phyloP scores from a whole-genome alignment of 2,113 vertebrate species.

The Cyprinodon brontotheroides region DNA sequence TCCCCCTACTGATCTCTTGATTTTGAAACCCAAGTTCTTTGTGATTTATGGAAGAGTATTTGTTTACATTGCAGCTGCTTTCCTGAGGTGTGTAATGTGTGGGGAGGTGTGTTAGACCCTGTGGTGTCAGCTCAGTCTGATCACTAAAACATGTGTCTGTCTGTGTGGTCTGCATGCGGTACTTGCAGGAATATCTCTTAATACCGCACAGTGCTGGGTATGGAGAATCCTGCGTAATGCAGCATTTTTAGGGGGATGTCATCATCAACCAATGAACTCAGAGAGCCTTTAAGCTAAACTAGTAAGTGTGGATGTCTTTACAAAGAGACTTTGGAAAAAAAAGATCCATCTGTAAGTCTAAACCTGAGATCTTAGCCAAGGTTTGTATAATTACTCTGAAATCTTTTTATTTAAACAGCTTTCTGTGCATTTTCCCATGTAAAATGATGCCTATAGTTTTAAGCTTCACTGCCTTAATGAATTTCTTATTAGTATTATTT shows the following conservation, averaged over 20 bases:
- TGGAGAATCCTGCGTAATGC: conserved; percentile 21
- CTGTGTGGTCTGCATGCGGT: not conserved
- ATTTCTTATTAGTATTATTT: no score
- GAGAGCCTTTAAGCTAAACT: conserved; percentile 2
- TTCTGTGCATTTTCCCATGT: conserved; percentile 48
- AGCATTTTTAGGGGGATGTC: conserved; percentile 49
- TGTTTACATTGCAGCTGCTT: not conserved
- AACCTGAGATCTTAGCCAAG: not conserved
- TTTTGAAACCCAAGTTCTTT: not conserved
- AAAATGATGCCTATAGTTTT: not conserved
- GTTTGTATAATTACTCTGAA: not conserved
- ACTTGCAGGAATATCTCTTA: conserved; percentile 26
- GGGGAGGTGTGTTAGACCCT: not conserved
- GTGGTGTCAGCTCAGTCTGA: not conserved
- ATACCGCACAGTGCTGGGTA: conserved; percentile 30
- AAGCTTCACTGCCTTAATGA: no score
- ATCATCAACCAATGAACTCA: conserved; percentile 44
- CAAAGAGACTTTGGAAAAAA: conserved; percentile 2
- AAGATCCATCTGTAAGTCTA: conserved; percentile 12
- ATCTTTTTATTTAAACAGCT: not conserved
- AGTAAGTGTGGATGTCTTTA: conserved; percentile 15
- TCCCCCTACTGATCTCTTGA: no score
- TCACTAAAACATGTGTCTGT: not conserved
- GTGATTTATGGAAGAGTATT: not conserved
- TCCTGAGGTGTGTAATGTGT: not conserved